Conservation (phyloP, 1,140 invertebrate genomes). For the Drosophila mayri region DNA sequence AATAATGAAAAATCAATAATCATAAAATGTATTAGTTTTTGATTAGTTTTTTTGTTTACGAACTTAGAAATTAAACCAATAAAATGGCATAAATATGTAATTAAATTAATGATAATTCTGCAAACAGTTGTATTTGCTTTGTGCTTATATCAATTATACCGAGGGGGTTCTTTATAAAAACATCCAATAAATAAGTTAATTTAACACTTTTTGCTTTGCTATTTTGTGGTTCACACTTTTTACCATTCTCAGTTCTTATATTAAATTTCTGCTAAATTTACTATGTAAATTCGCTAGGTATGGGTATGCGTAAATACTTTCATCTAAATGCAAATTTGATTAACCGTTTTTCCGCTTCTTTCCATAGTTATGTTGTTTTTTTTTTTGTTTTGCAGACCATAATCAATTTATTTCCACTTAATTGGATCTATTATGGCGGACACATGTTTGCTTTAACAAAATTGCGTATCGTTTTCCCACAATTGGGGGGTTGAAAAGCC, state of each 20-base stretch:
- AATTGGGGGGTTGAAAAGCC: too few species aligned
- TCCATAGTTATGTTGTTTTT: slow-evolving; percentile 12
- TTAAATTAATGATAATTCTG: slow-evolving; percentile 33
- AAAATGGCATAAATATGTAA: slow-evolving; percentile 22
- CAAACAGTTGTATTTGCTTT: slow-evolving; percentile 24
- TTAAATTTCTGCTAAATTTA: slow-evolving; percentile 69
- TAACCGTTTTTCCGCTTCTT: slow-evolving; percentile 60
- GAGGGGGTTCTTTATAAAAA: slow-evolving; percentile 8
- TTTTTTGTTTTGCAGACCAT: slow-evolving; percentile 29
- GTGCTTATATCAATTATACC: slow-evolving; percentile 8
- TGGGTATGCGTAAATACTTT: slow-evolving; percentile 64
- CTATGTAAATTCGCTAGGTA: slow-evolving; percentile 79
- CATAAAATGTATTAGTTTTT: not conserved
- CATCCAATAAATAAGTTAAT: slow-evolving; percentile 62
- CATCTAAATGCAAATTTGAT: slow-evolving; percentile 83
- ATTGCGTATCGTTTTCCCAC: not conserved
- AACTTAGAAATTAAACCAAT: slow-evolving; percentile 19
- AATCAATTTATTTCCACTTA: slow-evolving; percentile 65
- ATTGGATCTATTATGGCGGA: slow-evolving; percentile 43
- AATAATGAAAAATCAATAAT: not conserved
- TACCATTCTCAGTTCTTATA: slow-evolving; percentile 12
- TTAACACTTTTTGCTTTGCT: slow-evolving; percentile 50
- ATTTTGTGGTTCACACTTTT: slow-evolving; percentile 18
- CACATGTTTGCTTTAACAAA: slow-evolving; percentile 24
- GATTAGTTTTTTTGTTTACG: not conserved